phyloP scores from a whole-genome alignment of 2,888 invertebrate genomes.

The Prosopocoilus inquinatus region DNA sequence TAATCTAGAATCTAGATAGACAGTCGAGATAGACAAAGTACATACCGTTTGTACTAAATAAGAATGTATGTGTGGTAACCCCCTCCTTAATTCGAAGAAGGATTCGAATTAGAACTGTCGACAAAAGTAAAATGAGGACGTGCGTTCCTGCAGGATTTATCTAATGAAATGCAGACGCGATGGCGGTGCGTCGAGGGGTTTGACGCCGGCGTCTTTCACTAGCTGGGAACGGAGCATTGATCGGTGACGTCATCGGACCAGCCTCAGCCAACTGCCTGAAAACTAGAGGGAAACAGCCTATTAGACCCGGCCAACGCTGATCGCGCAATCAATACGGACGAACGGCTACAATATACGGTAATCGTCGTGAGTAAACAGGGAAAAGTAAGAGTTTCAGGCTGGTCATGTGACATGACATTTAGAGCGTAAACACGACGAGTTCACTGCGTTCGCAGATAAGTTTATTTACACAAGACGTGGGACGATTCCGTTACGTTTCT shows the following conservation, averaged over 20 bases:
- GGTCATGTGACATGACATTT: background rate
- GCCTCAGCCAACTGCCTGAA: slow-evolving; percentile 31
- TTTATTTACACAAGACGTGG: too few relatives aligned
- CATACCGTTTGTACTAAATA: too few relatives aligned
- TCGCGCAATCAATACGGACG: slow-evolving; percentile 1
- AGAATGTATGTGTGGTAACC: too few relatives aligned
- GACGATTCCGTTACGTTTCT: too few relatives aligned
- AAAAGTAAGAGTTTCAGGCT: slow-evolving; percentile 1
- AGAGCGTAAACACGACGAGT: too few relatives aligned
- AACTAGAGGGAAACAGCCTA: slow-evolving; percentile 21
- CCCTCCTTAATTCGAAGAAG: too few relatives aligned
- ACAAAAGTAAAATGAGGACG: too few relatives aligned
- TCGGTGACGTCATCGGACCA: slow-evolving; percentile 33
- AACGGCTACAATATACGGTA: background rate
- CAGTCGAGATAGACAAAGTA: too few relatives aligned
- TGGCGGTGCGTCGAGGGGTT: background rate
- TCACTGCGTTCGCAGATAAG: too few relatives aligned
- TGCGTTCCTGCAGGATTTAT: background rate
- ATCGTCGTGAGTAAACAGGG: background rate
- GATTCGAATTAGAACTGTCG: too few relatives aligned
- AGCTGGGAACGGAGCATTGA: slow-evolving; percentile 26
- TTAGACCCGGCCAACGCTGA: slow-evolving; percentile 11
- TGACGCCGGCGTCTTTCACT: slow-evolving; percentile 23
- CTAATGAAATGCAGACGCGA: slow-evolving; percentile 12
- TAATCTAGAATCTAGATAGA: too few relatives aligned